phyloP scores from a whole-genome alignment of 2,797 vertebrate species.

The Spinus olivaceus region DNA sequence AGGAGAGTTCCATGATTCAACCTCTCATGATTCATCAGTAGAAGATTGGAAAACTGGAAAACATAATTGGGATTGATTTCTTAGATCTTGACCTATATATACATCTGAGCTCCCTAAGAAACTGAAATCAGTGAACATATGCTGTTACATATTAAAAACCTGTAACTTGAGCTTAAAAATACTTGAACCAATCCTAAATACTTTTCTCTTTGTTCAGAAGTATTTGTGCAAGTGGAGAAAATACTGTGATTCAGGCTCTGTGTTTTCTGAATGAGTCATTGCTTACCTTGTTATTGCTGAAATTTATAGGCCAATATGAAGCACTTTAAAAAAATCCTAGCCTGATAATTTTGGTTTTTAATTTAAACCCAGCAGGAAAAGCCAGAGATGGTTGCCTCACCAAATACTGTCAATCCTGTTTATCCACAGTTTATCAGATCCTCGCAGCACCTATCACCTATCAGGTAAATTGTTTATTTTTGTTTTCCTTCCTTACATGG shows the following conservation, averaged over 20 bases:
- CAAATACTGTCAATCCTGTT: not conserved
- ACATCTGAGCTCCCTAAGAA: not conserved
- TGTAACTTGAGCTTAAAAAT: conserved; percentile 31
- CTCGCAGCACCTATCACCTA: not conserved
- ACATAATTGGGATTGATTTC: not conserved
- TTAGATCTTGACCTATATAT: conserved; percentile 2
- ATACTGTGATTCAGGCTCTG: not conserved
- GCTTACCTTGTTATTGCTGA: not conserved
- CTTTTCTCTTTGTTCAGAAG: conserved; percentile 7
- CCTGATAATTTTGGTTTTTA: not conserved
- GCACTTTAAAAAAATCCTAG: not conserved
- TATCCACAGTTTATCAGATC: not conserved
- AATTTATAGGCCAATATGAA: not conserved
- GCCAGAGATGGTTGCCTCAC: not conserved
- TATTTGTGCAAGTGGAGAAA: conserved; percentile 28
- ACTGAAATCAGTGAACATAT: not conserved
- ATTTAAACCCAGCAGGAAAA: conserved; percentile 55
- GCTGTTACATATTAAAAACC: conserved; percentile 5
- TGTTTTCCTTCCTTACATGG: not conserved
- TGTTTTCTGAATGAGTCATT: conserved; percentile 6
- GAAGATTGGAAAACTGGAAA: conserved; percentile 7
- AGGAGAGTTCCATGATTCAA: not conserved
- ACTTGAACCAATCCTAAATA: not conserved
- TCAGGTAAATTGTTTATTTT: conserved; percentile 35
- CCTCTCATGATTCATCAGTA: not conserved